These are phyloP conservation scores for Plagiodera versicolora DNA, from an alignment of 2,888 invertebrate species.

Conservation along the genomic window DNA sequence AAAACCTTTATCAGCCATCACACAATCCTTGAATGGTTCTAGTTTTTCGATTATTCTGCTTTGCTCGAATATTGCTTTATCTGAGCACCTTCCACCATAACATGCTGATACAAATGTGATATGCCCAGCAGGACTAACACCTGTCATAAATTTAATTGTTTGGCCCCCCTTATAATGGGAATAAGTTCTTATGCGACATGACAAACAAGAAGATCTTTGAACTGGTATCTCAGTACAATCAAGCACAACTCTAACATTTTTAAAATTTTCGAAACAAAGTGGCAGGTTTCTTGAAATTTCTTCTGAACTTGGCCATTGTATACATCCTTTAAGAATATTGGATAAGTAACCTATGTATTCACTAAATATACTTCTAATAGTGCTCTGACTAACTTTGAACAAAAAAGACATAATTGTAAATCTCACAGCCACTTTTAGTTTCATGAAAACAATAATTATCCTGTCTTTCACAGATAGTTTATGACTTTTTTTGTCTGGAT, in stretches of 20 bases:
- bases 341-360: too few relatives aligned
- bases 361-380: too few relatives aligned
- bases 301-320: too few relatives aligned
- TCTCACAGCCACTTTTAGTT: too few relatives aligned
- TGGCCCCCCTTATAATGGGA: conserved; percentile 12
- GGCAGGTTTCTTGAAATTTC: conserved; percentile 2
- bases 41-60: neutral
- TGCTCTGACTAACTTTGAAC: too few relatives aligned
- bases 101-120: conserved; percentile 5
- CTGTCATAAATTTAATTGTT: conserved; percentile 11
- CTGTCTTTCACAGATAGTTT: too few relatives aligned
- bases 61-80: conserved; percentile 31
- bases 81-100: conserved; percentile 17
- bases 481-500: too few relatives aligned
- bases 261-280: neutral
- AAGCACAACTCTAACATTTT: conserved; percentile 7
- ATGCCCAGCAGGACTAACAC: conserved; percentile 9
- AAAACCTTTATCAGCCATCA: conserved; percentile 33
- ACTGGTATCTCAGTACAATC: conserved; percentile 17
- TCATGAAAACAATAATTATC: too few relatives aligned
- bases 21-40: neutral
- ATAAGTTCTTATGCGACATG: neutral
- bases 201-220: neutral
- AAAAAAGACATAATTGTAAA: too few relatives aligned
- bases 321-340: too few relatives aligned